These are phyloP conservation scores for Pterostichus madidus DNA, from an alignment of 2,888 invertebrate species.

Conservation along the genomic window DNA sequence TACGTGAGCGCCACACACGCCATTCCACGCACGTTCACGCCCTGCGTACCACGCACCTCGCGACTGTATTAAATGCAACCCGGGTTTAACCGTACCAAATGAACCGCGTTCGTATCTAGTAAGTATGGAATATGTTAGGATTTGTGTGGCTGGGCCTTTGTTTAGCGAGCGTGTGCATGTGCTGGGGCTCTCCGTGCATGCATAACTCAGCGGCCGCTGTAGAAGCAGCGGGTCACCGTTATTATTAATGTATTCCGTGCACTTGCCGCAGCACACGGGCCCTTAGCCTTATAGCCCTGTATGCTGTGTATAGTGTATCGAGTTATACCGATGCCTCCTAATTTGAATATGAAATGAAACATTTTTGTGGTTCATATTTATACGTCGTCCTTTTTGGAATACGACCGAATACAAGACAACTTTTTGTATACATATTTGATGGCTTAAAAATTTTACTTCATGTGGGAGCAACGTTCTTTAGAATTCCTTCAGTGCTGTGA, in stretches of 20 bases:
- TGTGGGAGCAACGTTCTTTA: conserved; percentile 49
- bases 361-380: conserved; percentile 62
- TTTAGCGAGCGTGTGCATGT: conserved; percentile 44
- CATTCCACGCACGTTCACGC: conserved; percentile 54
- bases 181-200: no score
- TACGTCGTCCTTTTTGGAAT: conserved; percentile 34
- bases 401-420: conserved; percentile 49
- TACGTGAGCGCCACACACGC: conserved; percentile 74
- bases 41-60: conserved; percentile 15
- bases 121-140: not conserved
- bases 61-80: conserved; percentile 38
- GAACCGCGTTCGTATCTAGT: not conserved
- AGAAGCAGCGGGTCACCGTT: conserved; percentile 55
- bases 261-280: conserved; percentile 27
- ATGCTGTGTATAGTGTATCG: conserved; percentile 5
- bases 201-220: conserved; percentile 7
- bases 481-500: conserved; percentile 4
- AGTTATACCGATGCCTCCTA: conserved; percentile 49
- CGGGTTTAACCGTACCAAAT: conserved; percentile 18
- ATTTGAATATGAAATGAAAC: conserved; percentile 65
- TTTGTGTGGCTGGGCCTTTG: conserved; percentile 13
- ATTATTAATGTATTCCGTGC: conserved; percentile 63
- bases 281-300: conserved; percentile 12
- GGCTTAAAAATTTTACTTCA: conserved; percentile 46
- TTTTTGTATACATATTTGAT: conserved; percentile 53